phyloP scores from a whole-genome alignment of 2,113 vertebrate genomes.

The Poeciliopsis turrubarensis region DNA sequence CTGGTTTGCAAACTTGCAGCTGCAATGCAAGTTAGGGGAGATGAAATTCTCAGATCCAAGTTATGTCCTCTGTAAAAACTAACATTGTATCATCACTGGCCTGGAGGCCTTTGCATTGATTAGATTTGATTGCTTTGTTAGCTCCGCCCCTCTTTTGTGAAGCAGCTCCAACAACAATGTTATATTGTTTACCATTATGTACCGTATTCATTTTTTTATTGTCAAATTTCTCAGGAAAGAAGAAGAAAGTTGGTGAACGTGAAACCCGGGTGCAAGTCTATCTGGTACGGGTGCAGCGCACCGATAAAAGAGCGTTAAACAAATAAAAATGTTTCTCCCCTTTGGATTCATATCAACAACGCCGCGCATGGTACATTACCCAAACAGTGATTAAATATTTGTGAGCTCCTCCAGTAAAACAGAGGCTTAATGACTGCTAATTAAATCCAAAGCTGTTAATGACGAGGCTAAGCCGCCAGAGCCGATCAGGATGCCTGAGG shows the following conservation, averaged over 20 bases:
- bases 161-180: too few relatives aligned
- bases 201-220: not conserved
- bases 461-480: conserved; percentile 66
- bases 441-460: conserved; percentile 78
- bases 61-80: too few relatives aligned
- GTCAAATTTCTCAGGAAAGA: too few relatives aligned
- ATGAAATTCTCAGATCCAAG: not conserved
- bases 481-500: conserved; percentile 54
- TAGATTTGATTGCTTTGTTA: not conserved
- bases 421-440: conserved; percentile 73
- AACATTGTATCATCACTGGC: not conserved
- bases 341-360: conserved; percentile 10
- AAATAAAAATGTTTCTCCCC: conserved; percentile 3
- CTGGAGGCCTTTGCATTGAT: not conserved
- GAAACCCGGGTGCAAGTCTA: not conserved
- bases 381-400: conserved; percentile 71
- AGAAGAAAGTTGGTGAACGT: not conserved
- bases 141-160: not conserved
- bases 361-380: conserved; percentile 24
- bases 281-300: not conserved
- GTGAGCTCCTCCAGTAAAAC: conserved; percentile 65
- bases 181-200: not conserved
- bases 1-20: not conserved
- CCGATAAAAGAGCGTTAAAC: not conserved
- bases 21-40: not conserved